phyloP scores from a whole-genome alignment of 2,888 invertebrate species.

The Himalopsyche tibetana region DNA sequence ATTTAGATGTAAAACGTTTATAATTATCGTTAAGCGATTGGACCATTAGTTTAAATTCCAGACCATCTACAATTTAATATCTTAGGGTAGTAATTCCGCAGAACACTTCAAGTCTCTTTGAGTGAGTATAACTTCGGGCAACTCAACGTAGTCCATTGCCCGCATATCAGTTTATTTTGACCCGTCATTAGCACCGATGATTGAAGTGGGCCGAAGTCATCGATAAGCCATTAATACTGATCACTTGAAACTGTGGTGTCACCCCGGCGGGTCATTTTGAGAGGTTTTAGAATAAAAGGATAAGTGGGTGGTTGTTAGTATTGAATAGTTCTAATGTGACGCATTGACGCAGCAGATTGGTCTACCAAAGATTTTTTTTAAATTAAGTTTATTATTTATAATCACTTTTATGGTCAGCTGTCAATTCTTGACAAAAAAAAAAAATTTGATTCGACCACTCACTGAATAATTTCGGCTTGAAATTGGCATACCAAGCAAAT shows the following conservation, averaged over 20 bases:
- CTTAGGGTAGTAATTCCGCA: neutral
- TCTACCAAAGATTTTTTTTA: too few relatives aligned
- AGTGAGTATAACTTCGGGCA: constrained; percentile 8
- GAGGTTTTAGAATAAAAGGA: neutral
- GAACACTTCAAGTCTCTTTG: constrained; percentile 27
- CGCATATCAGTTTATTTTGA: constrained; percentile 51
- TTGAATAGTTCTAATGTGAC: neutral
- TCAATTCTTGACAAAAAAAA: too few relatives aligned
- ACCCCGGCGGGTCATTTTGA: neutral
- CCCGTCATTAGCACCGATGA: constrained; percentile 54
- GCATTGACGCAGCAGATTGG: too few relatives aligned
- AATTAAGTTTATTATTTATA: too few relatives aligned
- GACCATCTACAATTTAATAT: neutral
- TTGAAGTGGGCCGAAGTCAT: constrained; percentile 49
- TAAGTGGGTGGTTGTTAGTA: neutral
- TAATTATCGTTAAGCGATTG: neutral
- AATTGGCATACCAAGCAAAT: too few relatives aligned
- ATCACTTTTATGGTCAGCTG: too few relatives aligned
- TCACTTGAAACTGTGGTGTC: constrained; percentile 9
- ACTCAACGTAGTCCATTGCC: neutral
- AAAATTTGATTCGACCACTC: too few relatives aligned
- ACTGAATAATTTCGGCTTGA: too few relatives aligned
- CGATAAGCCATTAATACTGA: constrained; percentile 58
- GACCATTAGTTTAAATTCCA: neutral
- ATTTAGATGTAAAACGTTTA: neutral